phyloP scores from a whole-genome alignment of 2,797 vertebrate species.

The Pterois miles region DNA sequence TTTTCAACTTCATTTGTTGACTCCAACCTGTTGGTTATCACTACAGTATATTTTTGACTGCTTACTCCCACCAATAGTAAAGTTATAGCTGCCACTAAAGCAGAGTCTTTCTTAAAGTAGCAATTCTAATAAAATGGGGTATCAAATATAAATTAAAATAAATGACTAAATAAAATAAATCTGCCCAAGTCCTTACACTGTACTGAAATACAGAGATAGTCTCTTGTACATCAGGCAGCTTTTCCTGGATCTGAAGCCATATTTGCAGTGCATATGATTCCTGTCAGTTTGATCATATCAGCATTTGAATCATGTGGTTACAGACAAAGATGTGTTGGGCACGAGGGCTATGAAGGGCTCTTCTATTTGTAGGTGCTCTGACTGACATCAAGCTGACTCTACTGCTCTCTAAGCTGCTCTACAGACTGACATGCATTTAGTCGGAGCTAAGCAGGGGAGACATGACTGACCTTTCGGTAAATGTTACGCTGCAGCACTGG shows the following conservation, averaged over 20 bases:
- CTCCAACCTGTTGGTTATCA: too few relatives aligned
- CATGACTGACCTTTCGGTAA: slow-evolving; percentile 72
- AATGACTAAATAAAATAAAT: not conserved
- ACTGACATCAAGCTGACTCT: slow-evolving; percentile 42
- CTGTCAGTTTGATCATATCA: slow-evolving; percentile 40
- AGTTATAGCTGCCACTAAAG: too few relatives aligned
- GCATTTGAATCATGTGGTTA: slow-evolving; percentile 1
- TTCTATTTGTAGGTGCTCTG: slow-evolving; percentile 38
- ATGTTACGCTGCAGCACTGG: slow-evolving; percentile 57
- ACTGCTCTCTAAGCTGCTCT: slow-evolving; percentile 37
- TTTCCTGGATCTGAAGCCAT: slow-evolving; percentile 24
- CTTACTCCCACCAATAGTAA: too few relatives aligned
- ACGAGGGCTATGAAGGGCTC: slow-evolving; percentile 30
- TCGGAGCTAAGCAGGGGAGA: slow-evolving; percentile 60
- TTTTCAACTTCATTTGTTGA: too few relatives aligned
- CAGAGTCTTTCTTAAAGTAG: too few relatives aligned
- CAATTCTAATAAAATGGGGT: too few relatives aligned
- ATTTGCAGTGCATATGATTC: slow-evolving; percentile 23
- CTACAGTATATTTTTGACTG: too few relatives aligned
- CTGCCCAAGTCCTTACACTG: not conserved
- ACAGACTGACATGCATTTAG: slow-evolving; percentile 60
- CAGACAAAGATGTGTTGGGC: slow-evolving; percentile 23
- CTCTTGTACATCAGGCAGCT: slow-evolving; percentile 1
- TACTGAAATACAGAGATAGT: slow-evolving; percentile 1
- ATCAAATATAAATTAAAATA: too few relatives aligned